Evolutionary conservation across 1,140 invertebrate genomes (phyloP).

Genomic region (Heterodera schachtii): DNA sequence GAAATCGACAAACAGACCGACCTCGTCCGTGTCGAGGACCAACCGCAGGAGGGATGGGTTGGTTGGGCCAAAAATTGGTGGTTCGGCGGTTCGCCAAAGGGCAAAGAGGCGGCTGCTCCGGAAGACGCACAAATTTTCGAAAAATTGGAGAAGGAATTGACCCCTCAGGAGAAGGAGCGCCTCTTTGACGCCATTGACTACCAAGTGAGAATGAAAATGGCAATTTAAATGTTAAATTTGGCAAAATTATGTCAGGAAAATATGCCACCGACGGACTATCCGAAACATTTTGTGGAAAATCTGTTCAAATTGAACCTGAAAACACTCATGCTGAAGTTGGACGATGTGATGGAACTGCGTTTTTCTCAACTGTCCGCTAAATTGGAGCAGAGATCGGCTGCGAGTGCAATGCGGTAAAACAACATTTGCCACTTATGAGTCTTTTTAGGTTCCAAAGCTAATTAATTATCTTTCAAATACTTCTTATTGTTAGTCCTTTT

Average conservation of each 20-base stretch:
- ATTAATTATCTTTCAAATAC: no score
- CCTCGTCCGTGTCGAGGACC: conserved; percentile 67
- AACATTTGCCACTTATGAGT: not conserved
- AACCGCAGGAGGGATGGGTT: conserved; percentile 76
- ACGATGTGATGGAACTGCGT: conserved; percentile 65
- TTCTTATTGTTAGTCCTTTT: no score
- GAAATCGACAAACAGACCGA: conserved; percentile 72
- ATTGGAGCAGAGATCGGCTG: conserved; percentile 78
- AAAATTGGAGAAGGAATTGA: conserved; percentile 74
- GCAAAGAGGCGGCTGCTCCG: not conserved
- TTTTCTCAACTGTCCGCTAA: conserved; percentile 73
- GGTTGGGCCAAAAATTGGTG: conserved; percentile 71
- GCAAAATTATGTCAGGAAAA: conserved; percentile 50
- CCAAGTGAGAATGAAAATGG: conserved; percentile 72
- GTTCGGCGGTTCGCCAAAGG: conserved; percentile 65
- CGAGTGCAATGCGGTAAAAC: conserved; percentile 72
- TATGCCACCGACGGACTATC: conserved; percentile 65
- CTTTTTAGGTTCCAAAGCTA: no score
- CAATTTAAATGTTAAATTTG: conserved; percentile 27
- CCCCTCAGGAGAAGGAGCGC: conserved; percentile 85
- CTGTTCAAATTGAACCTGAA: conserved; percentile 52
- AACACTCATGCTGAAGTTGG: conserved; percentile 54
- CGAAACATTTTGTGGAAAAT: conserved; percentile 64
- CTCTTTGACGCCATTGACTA: conserved; percentile 93
- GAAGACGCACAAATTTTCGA: conserved; percentile 42